Evolutionary conservation across 2,797 vertebrate genomes (phyloP), one percentile per base, ranked within the genome.

Genomic region (Nannoperca australis): DNA sequence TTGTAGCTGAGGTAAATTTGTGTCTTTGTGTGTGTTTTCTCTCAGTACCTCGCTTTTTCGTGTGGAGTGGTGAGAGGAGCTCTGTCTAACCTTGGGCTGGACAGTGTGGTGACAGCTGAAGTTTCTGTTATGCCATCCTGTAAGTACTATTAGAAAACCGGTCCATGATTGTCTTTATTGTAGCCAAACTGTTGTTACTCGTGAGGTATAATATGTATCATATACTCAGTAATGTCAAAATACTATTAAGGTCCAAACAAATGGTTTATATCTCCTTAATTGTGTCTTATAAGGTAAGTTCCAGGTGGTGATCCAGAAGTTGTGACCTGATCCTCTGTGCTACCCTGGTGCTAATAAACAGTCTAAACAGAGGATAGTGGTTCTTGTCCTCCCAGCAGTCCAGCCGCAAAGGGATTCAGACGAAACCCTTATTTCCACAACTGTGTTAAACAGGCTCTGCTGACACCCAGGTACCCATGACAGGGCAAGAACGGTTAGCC

Each of bases 31-130:
- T 80, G 15, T 74, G 34, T 36, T 74, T 51, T 61, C 8, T 67
- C 56, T 79, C 84, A 97, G 97, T 97, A 96, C 85, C 92, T 97
- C 15, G 95, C 96, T 15, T 97, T 96, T 89, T 96, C 97, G 0
- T 97, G 97, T 44, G 96, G 97, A 17, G 89, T 97, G 73, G 93
- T 97, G 64, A 92, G 95, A 50, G 96, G 97, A 49, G 93, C 95
- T 47, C 92, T 97, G 50, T 94, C 92, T 30, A 96, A 95, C 72
- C 90, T 97, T 10, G 97, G 97, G 9, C 70, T 97, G 77, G 94
- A 94, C 69, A 96, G 96, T 66, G 91, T 95, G 36, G 97, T 97
- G 78, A 96, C 96, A 14, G 96, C 96, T 3, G 96, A 97, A 12
- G 95, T 96, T 67, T 91, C 96, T 3, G 72, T 91, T 73, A 95